Evolutionary conservation across 1,140 invertebrate species (phyloP), one percentile per base, ranked within the genome.

Genomic region (Aplysia californica): DNA sequence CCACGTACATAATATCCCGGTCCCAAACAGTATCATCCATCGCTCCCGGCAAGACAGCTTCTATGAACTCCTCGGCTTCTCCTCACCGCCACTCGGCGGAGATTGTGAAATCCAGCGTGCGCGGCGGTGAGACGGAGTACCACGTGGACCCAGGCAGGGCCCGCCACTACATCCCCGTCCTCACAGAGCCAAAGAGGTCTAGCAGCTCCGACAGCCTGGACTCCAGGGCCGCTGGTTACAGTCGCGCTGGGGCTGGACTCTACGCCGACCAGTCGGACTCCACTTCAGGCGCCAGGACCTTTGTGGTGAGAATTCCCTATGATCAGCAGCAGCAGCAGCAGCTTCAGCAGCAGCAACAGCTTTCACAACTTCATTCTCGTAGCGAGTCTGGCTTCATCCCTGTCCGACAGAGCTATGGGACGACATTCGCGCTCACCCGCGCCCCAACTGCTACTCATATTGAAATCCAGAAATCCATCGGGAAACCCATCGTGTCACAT

Each of bases 341-440:
- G n/a, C n/a, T n/a, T 56, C 75, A 74, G 20, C 31, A 74, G 6
- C 35, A 55, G 44, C 36, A 65, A 15, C 18, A 39, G 33, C 10
- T n/a, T 5, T 38, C 29, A 35, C 35, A 61, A 21, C 20, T 29
- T 6, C n/a, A n/a, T n/a, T n/a, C n/a, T n/a, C 18, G 29, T 29
- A 15, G 10, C 3, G 41, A 56, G 69, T 20, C 44, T 56, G 41
- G 26, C 18, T 33, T 21, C 18, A 36, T n/a, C 29, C 59, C 58
- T n/a, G 26, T 33, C 33, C 68, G 75, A 29, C 69, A 73, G 72
- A 78, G 71, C 15, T 87, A 82, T 70, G 86, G 86, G 5, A 82
- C 83, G 58, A 82, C 86, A 21, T 85, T 85, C 76, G 84, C 86
- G 6, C 50, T 87, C 26, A 86, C 82, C 5, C 74, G 82, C 50